phyloP scores from a whole-genome alignment of 2,888 invertebrate species.

The Erebia epiphron region DNA sequence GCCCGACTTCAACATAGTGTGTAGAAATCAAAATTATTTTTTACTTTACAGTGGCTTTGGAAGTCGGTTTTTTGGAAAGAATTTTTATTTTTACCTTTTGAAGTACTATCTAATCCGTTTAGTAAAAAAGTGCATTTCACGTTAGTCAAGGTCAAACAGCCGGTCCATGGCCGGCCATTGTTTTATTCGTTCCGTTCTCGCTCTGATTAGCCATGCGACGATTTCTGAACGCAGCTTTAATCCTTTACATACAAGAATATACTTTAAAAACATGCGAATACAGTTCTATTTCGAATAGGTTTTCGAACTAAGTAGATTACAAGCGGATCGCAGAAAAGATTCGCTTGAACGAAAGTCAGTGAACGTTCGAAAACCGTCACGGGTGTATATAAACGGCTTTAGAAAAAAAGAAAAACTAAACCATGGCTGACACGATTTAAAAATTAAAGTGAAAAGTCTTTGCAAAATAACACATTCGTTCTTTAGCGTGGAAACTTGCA shows the following conservation, averaged over 20 bases:
- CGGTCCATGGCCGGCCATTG: conserved; percentile 56
- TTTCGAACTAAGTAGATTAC: conserved; percentile 32
- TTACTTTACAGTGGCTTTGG: too few species aligned
- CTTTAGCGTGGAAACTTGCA: not conserved
- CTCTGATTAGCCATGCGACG: conserved; percentile 52
- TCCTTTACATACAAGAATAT: conserved; percentile 32
- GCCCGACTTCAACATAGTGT: too few species aligned
- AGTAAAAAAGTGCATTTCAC: conserved; percentile 28
- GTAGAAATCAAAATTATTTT: too few species aligned
- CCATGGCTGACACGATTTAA: conserved; percentile 17
- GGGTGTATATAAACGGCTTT: conserved; percentile 17
- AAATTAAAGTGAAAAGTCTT: conserved; percentile 9
- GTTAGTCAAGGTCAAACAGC: conserved; percentile 48
- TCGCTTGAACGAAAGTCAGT: conserved; percentile 43
- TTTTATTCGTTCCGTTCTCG: conserved; percentile 57
- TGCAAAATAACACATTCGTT: not conserved
- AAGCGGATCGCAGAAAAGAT: conserved; percentile 43
- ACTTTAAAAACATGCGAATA: conserved; percentile 23
- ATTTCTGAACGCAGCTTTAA: conserved; percentile 41
- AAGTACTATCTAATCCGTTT: not conserved
- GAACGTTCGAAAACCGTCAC: conserved; percentile 33
- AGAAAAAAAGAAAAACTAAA: not conserved
- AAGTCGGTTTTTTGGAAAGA: too few species aligned
- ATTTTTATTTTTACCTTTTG: too few species aligned
- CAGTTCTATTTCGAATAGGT: conserved; percentile 22